phyloP scores from a whole-genome alignment of 1,140 invertebrate species.

The Eriocheir sinensis region DNA sequence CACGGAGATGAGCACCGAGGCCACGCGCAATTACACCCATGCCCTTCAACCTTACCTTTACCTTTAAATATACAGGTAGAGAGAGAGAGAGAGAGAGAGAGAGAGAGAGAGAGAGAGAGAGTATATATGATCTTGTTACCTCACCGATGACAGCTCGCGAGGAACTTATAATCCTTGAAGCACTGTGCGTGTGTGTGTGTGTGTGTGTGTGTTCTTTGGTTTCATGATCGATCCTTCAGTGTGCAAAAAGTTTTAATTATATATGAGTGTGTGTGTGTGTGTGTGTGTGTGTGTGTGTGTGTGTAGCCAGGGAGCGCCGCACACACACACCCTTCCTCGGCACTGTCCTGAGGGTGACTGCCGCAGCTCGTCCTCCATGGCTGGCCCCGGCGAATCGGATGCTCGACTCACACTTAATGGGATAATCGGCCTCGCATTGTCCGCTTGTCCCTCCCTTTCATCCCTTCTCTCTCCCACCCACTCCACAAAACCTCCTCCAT shows the following conservation, averaged over 20 bases:
- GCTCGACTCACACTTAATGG: slow-evolving; percentile 75
- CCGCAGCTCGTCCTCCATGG: slow-evolving; percentile 33
- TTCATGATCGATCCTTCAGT: too few species aligned
- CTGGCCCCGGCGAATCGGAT: slow-evolving; percentile 69
- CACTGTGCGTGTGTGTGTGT: neutral
- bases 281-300: slow-evolving; percentile 22
- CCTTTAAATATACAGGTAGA: neutral
- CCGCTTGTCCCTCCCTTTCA: slow-evolving; percentile 45
- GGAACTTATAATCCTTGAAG: neutral
- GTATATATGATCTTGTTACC: neutral
- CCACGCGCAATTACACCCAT: too few species aligned
- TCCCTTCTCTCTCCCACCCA: neutral
- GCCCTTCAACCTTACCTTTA: too few species aligned
- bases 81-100: slow-evolving; percentile 37
- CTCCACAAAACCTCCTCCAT: neutral
- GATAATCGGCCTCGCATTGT: slow-evolving; percentile 75
- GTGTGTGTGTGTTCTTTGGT: neutral
- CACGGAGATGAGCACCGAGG: too few species aligned
- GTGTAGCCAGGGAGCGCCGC: neutral
- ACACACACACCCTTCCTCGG: neutral
- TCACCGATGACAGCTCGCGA: neutral
- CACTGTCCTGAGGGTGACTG: slow-evolving; percentile 69
- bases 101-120: neutral
- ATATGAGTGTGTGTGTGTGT: neutral
- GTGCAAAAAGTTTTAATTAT: too few species aligned